phyloP scores from a whole-genome alignment of 2,797 vertebrate genomes.

The Acipenser oxyrinchus region DNA sequence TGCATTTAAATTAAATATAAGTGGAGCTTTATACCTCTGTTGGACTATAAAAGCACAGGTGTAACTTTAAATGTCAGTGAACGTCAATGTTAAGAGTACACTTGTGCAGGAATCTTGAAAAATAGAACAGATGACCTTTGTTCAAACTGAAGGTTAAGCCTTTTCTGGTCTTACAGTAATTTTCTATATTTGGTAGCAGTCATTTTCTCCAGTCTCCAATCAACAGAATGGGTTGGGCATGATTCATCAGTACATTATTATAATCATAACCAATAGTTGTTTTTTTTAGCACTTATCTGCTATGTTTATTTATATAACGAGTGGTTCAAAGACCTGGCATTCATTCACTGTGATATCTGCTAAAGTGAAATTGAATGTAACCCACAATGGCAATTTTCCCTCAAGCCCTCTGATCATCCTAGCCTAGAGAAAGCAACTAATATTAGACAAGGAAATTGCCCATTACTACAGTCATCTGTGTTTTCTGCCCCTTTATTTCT shows the following conservation, averaged over 20 bases:
- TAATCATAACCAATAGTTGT: not conserved
- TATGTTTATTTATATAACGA: not conserved
- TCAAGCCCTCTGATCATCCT: slow-evolving; percentile 5
- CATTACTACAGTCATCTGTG: slow-evolving; percentile 4
- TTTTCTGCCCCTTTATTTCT: slow-evolving; percentile 3
- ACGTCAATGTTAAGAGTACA: not conserved
- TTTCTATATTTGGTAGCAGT: not conserved
- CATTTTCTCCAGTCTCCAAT: not conserved
- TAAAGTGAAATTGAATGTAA: slow-evolving; percentile 14
- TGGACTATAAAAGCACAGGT: not conserved
- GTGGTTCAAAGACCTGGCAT: not conserved
- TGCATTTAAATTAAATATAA: no score
- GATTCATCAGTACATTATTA: not conserved
- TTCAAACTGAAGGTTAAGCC: not conserved
- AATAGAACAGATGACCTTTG: not conserved
- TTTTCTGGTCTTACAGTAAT: not conserved
- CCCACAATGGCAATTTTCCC: slow-evolving; percentile 8
- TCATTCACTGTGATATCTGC: slow-evolving; percentile 4
- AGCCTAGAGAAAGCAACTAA: slow-evolving; percentile 10
- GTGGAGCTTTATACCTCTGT: no score
- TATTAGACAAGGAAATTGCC: slow-evolving; percentile 7
- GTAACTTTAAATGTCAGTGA: not conserved
- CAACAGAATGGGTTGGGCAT: not conserved
- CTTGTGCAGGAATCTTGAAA: not conserved
- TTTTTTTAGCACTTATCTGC: not conserved